Base-by-base conservation (phyloP, 2,888 invertebrate genomes). In the Drosophila formosana region DNA sequence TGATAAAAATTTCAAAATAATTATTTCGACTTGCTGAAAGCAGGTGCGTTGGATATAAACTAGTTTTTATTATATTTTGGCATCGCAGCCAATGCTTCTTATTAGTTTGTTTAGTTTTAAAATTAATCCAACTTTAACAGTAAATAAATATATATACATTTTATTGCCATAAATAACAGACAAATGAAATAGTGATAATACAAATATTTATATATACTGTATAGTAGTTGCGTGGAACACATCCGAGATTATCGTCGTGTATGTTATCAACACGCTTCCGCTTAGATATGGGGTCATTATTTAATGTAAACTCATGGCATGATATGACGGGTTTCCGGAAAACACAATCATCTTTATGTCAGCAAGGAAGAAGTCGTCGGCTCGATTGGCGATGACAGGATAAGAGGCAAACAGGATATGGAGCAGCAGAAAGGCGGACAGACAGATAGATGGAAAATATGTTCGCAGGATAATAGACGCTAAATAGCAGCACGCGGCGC, bases 401-500 rank as follows among this genome's bases (percentile, higher is more conserved):
- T 77, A 75, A 79, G 52, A 46, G 55, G 7, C 58, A 58, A 45
- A 57, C 66, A 66, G 63, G 52, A 64, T 43, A 47, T 23, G 43
- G 18, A 34, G 52, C 28, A 43, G 67, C 30, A 25, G 34, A 39
- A 39, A 41, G 28, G 23, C 53, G 30, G 49, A 41, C 49, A 37
- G 47, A 41, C 13, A 43, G 57, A 9, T 13, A 41, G 39, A 41
- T 18, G 81, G 82, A 89, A 90, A 89, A 89, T 89, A 89, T 90
- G 90, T 75, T 88, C 79, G 67, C 78, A 79, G 84, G 81, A 90
- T 92, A 92, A 92, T 91, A 89, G 90, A 87, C 84, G 88, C 92
- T 92, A 92, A 92, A 92, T 91, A 91, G 89, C 84, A 90, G 70
- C 92, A 92, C 92, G 92, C 90, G 91, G 82, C 89, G 64, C 71